Evolutionary conservation across 2,888 invertebrate species (phyloP).

Genomic region (Trachelus iudaicus): DNA sequence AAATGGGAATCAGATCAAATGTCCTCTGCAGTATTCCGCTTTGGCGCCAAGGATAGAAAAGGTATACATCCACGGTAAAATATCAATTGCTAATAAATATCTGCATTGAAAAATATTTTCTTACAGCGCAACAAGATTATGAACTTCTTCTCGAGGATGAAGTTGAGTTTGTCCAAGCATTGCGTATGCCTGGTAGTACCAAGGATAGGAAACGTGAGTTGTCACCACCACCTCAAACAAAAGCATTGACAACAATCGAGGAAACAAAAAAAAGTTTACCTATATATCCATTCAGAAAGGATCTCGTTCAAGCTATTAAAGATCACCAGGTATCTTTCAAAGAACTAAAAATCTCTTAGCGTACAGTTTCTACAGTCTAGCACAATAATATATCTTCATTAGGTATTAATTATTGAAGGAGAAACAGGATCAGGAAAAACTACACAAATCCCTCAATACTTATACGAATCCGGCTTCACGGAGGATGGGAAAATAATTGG

Average conservation of each 20-base stretch:
- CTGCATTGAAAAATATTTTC: background rate
- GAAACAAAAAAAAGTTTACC: slow-evolving; percentile 95
- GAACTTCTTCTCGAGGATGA: slow-evolving; percentile 95
- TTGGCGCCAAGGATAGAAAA: slow-evolving; percentile 90
- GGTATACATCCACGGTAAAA: slow-evolving; percentile 49
- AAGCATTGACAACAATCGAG: slow-evolving; percentile 71
- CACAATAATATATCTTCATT: slow-evolving; percentile 22
- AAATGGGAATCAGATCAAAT: slow-evolving; percentile 99
- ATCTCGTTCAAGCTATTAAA: slow-evolving; percentile 90
- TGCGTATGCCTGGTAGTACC: slow-evolving; percentile 79
- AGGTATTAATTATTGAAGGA: slow-evolving; percentile 94
- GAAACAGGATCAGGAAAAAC: slow-evolving; percentile 99
- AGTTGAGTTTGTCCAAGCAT: slow-evolving; percentile 95
- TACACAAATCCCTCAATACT: slow-evolving; percentile 98
- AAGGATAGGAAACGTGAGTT: slow-evolving; percentile 59
- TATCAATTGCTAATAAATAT: background rate
- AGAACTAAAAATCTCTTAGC: slow-evolving; percentile 8
- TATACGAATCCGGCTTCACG: slow-evolving; percentile 93
- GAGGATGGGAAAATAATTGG: slow-evolving; percentile 89
- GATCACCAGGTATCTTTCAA: slow-evolving; percentile 76
- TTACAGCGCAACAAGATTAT: slow-evolving; percentile 79
- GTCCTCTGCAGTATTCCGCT: slow-evolving; percentile 89
- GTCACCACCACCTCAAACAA: slow-evolving; percentile 61
- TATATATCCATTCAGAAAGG: slow-evolving; percentile 90
- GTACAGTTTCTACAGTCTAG: background rate